These are phyloP conservation scores for Podiceps cristatus DNA, from an alignment of 2,113 vertebrate genomes.

Conservation along the genomic window DNA sequence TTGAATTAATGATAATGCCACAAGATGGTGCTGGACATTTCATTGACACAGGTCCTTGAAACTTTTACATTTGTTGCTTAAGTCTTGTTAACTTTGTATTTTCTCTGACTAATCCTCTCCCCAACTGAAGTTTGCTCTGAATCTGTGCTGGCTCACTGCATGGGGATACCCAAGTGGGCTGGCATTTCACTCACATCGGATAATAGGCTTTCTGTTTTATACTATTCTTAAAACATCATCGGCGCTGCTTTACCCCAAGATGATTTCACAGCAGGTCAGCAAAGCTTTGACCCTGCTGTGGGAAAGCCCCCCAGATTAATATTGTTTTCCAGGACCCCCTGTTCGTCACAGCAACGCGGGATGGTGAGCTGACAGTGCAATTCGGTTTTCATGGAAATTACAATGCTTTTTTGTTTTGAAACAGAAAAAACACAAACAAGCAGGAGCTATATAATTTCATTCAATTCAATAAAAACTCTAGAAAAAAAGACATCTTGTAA, in stretches of 20 bases:
- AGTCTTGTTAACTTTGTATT: background rate
- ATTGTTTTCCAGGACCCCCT: background rate
- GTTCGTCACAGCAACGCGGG: background rate
- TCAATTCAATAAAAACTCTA: background rate
- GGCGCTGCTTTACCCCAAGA: background rate
- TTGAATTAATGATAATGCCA: slow-evolving; percentile 24
- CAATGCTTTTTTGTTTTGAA: background rate
- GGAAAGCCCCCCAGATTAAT: background rate
- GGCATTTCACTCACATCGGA: background rate
- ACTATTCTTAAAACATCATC: background rate
- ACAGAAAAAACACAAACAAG: background rate
- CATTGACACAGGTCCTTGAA: background rate
- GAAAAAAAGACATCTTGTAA: background rate
- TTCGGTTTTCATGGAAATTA: background rate
- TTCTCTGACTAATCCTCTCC: background rate
- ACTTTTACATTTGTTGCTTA: background rate
- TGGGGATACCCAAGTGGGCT: background rate
- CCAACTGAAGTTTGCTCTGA: background rate
- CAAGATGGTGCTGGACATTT: slow-evolving; percentile 52
- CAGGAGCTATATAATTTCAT: background rate
- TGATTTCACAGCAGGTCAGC: background rate
- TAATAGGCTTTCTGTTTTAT: background rate
- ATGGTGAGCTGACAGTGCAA: background rate
- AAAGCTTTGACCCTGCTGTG: background rate
- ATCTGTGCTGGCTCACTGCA: background rate